Conservation (phyloP, 2,797 vertebrate species). For the Momotus momota region DNA sequence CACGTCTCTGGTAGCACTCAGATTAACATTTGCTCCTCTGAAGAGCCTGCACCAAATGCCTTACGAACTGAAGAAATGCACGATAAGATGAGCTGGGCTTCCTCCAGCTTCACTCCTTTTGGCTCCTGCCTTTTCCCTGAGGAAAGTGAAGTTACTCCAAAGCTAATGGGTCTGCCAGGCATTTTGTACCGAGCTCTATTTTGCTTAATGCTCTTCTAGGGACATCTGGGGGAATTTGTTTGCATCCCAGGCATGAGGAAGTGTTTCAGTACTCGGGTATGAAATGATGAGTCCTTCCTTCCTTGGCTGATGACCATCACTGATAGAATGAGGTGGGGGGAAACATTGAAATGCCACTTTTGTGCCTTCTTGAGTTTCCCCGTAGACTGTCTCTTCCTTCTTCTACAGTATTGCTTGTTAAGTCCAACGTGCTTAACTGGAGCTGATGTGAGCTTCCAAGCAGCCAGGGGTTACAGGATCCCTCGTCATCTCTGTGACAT, state of each 20-base stretch:
- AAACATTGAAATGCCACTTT: not conserved
- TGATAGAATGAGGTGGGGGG: slow-evolving; percentile 39
- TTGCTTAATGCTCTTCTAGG: not conserved
- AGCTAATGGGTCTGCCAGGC: not conserved
- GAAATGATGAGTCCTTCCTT: slow-evolving; percentile 17
- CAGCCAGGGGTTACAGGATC: not conserved
- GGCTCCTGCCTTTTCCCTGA: not conserved
- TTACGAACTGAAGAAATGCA: not conserved
- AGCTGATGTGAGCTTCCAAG: not conserved
- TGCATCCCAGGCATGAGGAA: slow-evolving; percentile 37
- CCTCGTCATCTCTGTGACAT: not conserved
- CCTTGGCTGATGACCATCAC: slow-evolving; percentile 25
- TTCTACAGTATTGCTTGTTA: not conserved
- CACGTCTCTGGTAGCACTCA: not conserved
- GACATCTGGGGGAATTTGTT: not conserved
- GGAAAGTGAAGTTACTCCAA: slow-evolving; percentile 4
- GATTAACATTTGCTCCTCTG: not conserved
- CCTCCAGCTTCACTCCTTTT: not conserved
- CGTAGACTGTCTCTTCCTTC: not conserved
- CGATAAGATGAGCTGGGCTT: not conserved
- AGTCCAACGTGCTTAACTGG: not conserved
- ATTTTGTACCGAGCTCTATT: not conserved
- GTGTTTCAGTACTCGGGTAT: slow-evolving; percentile 51
- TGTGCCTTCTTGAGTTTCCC: not conserved
- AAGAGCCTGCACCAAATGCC: not conserved